These are phyloP conservation scores for Spodoptera exigua DNA, from an alignment of 2,888 invertebrate species.

Conservation along the genomic window DNA sequence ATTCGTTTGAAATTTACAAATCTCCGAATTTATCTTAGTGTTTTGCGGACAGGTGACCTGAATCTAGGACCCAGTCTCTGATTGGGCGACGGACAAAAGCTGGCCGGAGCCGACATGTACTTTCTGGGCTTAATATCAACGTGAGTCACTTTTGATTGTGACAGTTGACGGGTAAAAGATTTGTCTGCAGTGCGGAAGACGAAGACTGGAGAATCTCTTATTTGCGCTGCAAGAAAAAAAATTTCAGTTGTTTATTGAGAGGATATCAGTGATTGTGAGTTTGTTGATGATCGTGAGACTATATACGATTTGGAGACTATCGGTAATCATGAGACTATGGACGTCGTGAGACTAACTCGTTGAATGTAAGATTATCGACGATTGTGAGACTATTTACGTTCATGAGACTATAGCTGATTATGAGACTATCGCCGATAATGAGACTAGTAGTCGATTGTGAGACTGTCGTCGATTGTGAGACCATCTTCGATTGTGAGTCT, in stretches of 20 bases:
- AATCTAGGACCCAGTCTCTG: no score
- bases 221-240: constrained; percentile 6
- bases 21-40: no score
- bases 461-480: no score
- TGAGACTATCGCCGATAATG: no score
- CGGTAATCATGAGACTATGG: background rate
- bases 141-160: constrained; percentile 47
- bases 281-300: background rate
- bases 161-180: constrained; percentile 24
- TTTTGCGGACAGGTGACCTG: no score
- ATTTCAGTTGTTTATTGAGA: background rate
- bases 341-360: background rate
- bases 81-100: constrained; percentile 20
- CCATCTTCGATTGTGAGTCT: no score
- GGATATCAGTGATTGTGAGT: background rate
- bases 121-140: constrained; percentile 52
- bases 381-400: background rate
- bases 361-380: background rate
- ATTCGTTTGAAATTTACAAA: no score
- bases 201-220: constrained; percentile 15
- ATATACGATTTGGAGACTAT: background rate
- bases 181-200: constrained; percentile 38
- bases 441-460: no score
- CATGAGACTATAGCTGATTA: no score
- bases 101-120: background rate